phyloP scores from a whole-genome alignment of 2,888 invertebrate genomes.

The Rugalucina vietnamica region DNA sequence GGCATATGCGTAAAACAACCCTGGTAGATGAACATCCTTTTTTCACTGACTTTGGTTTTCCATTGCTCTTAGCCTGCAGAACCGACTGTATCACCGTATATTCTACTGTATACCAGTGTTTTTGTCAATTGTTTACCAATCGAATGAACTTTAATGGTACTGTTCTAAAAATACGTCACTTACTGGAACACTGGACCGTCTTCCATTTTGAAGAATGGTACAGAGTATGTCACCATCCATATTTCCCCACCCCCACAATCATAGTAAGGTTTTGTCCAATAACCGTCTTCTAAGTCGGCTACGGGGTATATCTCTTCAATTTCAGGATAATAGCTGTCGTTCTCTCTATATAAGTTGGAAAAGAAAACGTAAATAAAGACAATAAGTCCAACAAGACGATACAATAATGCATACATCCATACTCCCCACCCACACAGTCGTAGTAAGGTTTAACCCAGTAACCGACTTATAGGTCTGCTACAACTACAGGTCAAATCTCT shows the following conservation, averaged over 20 bases:
- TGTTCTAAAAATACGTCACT: too few relatives aligned
- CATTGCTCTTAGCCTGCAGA: too few relatives aligned
- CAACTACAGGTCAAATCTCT: background rate
- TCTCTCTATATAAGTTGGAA: background rate
- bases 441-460: constrained; percentile 96
- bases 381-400: too few relatives aligned
- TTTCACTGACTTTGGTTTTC: too few relatives aligned
- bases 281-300: constrained; percentile 84
- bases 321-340: background rate
- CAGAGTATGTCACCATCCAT: constrained; percentile 94
- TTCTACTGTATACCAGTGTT: too few relatives aligned
- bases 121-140: too few relatives aligned
- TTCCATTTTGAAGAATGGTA: constrained; percentile 81
- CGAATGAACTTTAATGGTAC: too few relatives aligned
- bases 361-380: background rate
- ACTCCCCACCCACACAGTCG: constrained; percentile 88
- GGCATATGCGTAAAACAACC: too few relatives aligned
- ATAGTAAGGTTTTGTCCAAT: constrained; percentile 96
- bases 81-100: too few relatives aligned
- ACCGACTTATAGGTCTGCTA: constrained; percentile 82
- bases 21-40: too few relatives aligned
- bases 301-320: constrained; percentile 13
- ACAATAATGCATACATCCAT: too few relatives aligned
- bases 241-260: constrained; percentile 87
- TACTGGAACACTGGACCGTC: constrained; percentile 7